Conservation (phyloP, 2,113 vertebrate species). For the Toxotes chatareus region DNA sequence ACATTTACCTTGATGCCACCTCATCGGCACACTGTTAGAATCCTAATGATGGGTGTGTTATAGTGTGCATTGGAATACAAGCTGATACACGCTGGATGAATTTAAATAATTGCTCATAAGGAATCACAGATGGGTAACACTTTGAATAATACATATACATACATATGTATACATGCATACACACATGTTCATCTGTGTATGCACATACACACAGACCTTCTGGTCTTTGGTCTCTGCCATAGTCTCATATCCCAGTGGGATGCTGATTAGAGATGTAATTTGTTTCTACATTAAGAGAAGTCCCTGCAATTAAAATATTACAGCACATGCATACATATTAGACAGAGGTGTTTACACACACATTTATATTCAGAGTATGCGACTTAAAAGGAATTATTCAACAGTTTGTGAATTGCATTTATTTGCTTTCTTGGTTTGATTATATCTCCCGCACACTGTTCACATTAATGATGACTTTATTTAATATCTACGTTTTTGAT, state of each 20-base stretch:
- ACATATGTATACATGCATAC: neutral
- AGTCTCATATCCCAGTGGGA: slow-evolving; percentile 10
- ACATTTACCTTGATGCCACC: slow-evolving; percentile 35
- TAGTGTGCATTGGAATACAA: slow-evolving; percentile 6
- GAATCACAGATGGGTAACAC: neutral
- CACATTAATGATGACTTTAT: neutral
- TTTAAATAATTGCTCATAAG: neutral
- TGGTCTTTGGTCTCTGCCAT: neutral
- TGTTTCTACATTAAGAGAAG: slow-evolving; percentile 25
- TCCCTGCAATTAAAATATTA: slow-evolving; percentile 4
- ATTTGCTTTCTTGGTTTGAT: neutral
- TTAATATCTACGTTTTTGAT: neutral
- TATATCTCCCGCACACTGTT: neutral
- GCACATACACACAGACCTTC: slow-evolving; percentile 1
- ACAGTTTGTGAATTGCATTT: too few species aligned
- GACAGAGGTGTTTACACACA: neutral
- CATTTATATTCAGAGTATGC: neutral
- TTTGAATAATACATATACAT: slow-evolving; percentile 4
- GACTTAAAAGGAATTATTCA: neutral
- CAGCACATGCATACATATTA: slow-evolving; percentile 21
- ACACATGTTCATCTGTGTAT: neutral
- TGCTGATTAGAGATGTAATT: slow-evolving; percentile 42
- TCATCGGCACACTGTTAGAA: slow-evolving; percentile 28
- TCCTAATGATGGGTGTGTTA: slow-evolving; percentile 18
- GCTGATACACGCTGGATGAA: slow-evolving; percentile 3